Percentiles rank a stretch among this genome's conserved stretches.
Conservation (phyloP, 2,113 vertebrate species). For the Callionymus lyra region DNA sequence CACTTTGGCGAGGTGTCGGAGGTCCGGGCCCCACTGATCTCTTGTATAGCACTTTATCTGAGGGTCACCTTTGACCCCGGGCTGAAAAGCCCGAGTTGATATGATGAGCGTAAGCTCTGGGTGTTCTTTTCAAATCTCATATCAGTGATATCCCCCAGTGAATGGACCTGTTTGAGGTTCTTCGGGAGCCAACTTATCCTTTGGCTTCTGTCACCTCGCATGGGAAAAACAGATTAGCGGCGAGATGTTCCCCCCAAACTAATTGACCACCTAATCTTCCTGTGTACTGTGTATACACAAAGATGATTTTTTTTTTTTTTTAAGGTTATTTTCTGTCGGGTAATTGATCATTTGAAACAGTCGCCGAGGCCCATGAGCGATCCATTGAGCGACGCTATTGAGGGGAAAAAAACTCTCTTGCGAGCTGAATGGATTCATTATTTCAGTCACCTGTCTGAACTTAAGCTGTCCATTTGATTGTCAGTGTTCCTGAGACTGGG, state of each 20-base stretch:
- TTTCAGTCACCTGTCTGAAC: conserved; percentile 74
- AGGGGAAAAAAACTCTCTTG: conserved; percentile 40
- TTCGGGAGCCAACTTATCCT: conserved; percentile 84
- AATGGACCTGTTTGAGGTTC: conserved; percentile 81
- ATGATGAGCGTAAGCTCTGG: conserved; percentile 80
- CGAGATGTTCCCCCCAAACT: conserved; percentile 24
- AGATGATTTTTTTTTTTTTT: not conserved
- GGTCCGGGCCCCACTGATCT: conserved; percentile 84
- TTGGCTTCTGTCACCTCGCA: conserved; percentile 79
- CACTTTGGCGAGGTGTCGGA: conserved; percentile 49
- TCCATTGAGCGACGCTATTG: conserved; percentile 39
- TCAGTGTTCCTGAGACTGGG: conserved; percentile 62
- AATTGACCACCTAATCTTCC: too few species aligned
- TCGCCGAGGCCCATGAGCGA: conserved; percentile 42
- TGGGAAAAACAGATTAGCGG: conserved; percentile 92
- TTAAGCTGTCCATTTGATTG: conserved; percentile 74
- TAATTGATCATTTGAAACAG: not conserved
- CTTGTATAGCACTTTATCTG: conserved; percentile 95
- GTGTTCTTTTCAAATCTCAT: conserved; percentile 83
- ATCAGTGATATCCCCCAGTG: conserved; percentile 83
- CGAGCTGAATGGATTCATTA: conserved; percentile 54
- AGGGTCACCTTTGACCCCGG: conserved; percentile 88
- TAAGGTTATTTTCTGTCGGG: not conserved
- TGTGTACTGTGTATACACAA: too few species aligned
- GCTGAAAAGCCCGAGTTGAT: conserved; percentile 83